Evolutionary conservation across 2,888 invertebrate species (phyloP), one percentile per base, ranked within the genome.

Genomic region (Phortica okadai): DNA sequence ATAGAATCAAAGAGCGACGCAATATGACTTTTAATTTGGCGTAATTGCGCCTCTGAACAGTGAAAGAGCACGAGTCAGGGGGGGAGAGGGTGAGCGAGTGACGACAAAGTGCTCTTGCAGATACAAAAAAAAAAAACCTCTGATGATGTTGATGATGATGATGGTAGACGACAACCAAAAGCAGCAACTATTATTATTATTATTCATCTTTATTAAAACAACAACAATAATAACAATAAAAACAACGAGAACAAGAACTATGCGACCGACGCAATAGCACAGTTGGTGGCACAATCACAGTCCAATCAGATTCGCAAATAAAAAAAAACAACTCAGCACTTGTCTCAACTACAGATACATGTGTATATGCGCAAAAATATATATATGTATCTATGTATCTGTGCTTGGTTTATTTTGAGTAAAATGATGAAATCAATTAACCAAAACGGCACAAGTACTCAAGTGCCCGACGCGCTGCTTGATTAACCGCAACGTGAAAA

Each of bases 1-100:
- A 85, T 88, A 81, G 85, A 85, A 87, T 87, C 86, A 86, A 84
- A 87, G 88, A 87, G 80, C 78, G 77, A 82, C 83, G 81, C 83
- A 80, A 83, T 80, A 80, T 82, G 80, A 80, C 77, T 79, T 85
- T 85, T 86, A 85, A 87, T 86, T 87, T 80, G 83, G 76, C 82
- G 80, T 87, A 85, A 85, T 85, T 85, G 85, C 78, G 79, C 62
- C 62, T 56, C 64, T 76, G 70, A 59, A 67, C 67, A 67, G 69
- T 59, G 16, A 66, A 66, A 66, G 66, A 5, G 66, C 41, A n/a
- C n/a, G n/a, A n/a, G n/a, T n/a, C n/a, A n/a, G n/a, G n/a, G n/a
- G n/a, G n/a, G n/a, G n/a, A n/a, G 56, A 16, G 56, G 6, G n/a
- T 0, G 56, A 6, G 21, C 7, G 33, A 21, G 25, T 62, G 62